These are phyloP conservation scores for Lamprologus speciosus DNA, from an alignment of 2,113 vertebrate species.

Conservation along the genomic window DNA sequence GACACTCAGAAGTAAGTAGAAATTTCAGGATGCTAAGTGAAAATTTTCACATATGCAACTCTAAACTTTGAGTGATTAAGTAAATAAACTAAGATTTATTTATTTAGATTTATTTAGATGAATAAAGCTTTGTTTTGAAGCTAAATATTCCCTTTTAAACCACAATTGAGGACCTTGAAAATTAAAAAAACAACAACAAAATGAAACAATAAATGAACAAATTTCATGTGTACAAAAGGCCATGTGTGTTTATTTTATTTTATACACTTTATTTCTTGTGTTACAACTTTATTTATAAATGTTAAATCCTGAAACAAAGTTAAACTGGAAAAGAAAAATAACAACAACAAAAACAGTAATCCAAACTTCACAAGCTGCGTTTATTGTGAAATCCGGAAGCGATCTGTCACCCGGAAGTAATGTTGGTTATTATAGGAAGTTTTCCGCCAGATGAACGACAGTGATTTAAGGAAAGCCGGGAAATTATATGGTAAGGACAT, in stretches of 20 bases:
- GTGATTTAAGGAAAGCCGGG: neutral
- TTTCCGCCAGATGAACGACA: slow-evolving; percentile 8
- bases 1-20: neutral
- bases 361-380: neutral
- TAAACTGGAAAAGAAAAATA: neutral
- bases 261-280: neutral
- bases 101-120: neutral
- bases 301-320: neutral
- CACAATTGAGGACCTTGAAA: neutral
- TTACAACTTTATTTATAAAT: neutral
- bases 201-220: neutral
- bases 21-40: neutral
- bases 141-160: neutral
- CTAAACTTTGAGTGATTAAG: neutral
- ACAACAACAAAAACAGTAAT: neutral
- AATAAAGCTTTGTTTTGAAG: neutral
- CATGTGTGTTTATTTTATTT: neutral
- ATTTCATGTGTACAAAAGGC: neutral
- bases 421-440: neutral
- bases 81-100: neutral
- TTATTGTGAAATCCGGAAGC: slow-evolving; percentile 14
- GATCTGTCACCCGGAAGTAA: neutral
- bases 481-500: neutral
- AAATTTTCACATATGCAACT: neutral
- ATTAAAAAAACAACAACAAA: neutral